A percentile compares a stretch with the other conserved stretches of the same genome.
phyloP scores from a whole-genome alignment of 2,797 vertebrate genomes.

The Periophthalmus magnuspinnatus region DNA sequence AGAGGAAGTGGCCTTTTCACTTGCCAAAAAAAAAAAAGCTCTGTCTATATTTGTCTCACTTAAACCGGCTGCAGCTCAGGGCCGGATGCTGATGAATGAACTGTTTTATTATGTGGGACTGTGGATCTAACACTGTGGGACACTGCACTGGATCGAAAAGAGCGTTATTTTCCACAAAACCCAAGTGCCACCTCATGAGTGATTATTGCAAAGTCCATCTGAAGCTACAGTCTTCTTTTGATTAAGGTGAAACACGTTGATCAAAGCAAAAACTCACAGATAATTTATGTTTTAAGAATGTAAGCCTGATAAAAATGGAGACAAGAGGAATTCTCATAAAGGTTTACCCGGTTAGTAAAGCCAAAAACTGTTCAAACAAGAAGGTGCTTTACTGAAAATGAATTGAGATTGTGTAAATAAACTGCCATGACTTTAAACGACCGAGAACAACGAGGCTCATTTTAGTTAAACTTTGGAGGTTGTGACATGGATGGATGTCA shows the following conservation, averaged over 20 bases:
- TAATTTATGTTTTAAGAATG: too few relatives aligned
- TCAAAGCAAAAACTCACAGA: not conserved
- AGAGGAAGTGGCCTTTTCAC: constrained; percentile 18
- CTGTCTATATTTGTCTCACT: constrained; percentile 11
- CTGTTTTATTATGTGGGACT: not conserved
- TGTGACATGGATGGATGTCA: too few relatives aligned
- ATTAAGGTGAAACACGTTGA: not conserved
- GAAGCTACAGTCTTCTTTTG: not conserved
- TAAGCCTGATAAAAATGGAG: not conserved
- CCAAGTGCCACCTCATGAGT: not conserved
- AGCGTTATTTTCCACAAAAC: constrained; percentile 1
- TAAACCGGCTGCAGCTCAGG: constrained; percentile 7
- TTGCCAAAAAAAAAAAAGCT: constrained; percentile 23
- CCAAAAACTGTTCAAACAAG: not conserved
- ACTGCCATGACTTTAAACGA: not conserved
- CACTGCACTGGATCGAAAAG: not conserved
- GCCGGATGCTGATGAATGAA: constrained; percentile 21
- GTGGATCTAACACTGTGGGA: too few relatives aligned
- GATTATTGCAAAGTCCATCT: not conserved
- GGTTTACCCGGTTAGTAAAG: not conserved
- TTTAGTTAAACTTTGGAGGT: too few relatives aligned
- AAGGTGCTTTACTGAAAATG: not conserved
- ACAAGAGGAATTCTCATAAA: not conserved
- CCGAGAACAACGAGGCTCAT: too few relatives aligned
- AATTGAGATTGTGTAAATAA: not conserved